Conservation (phyloP, 2,113 vertebrate genomes). For the Perccottus glenii region DNA sequence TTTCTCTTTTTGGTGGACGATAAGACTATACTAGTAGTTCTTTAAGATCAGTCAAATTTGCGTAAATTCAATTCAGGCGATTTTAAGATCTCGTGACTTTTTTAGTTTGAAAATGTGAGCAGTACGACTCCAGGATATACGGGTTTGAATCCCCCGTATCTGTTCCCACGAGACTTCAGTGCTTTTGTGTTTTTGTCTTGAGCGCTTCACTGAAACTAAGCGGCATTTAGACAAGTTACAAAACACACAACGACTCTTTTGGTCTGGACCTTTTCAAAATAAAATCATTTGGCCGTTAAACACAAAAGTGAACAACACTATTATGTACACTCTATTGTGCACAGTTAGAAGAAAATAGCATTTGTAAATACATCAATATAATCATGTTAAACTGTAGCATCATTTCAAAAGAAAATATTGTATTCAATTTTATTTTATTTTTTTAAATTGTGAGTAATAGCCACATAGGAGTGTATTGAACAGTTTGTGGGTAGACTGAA, state of each 20-base stretch:
- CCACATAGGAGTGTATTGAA: no score
- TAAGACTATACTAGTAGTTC: neutral
- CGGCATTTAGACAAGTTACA: neutral
- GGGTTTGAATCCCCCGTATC: neutral
- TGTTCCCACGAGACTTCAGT: neutral
- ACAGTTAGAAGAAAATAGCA: no score
- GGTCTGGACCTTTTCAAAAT: neutral
- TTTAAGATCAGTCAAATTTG: neutral
- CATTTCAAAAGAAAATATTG: no score
- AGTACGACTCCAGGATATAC: neutral
- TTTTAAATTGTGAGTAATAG: no score
- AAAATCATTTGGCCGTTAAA: neutral
- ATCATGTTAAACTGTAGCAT: no score
- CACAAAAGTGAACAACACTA: no score
- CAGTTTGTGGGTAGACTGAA: no score
- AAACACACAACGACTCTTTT: neutral
- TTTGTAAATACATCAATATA: no score
- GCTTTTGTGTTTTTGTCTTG: neutral
- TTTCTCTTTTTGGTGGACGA: neutral
- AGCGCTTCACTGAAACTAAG: constrained; percentile 5
- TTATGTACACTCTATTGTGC: no score
- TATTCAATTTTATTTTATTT: no score
- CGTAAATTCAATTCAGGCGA: no score
- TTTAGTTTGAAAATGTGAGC: neutral
- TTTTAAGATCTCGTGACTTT: neutral